Base-by-base conservation (phyloP, 1,140 invertebrate genomes). In the Microvelia longipes region DNA sequence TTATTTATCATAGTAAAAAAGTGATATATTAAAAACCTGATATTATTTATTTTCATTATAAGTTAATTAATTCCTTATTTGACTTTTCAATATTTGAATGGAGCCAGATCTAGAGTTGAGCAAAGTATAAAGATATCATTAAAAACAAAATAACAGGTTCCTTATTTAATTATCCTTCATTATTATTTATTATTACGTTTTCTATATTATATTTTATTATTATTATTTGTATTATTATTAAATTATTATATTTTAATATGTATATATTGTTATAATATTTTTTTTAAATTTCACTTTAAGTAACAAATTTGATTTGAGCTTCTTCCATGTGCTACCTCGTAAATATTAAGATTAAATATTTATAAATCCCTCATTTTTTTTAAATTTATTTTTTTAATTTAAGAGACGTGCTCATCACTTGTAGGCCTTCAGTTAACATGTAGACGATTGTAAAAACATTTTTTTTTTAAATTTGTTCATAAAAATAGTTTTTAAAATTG, bases 401-500 rank as follows among this genome's bases (percentile, higher is more conserved):
- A 25, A 63, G 69, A 70, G 68, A 65, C n/a, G 63, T 25, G 24
- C 29, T 70, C 60, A 66, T 66, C 68, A 64, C 30, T 69, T 72
- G 71, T 72, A 72, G 71, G 71, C 71, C 71, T 72, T 72, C 65
- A 29, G 67, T 35, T 70, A 68, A 69, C 50, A 72, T 29, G 62
- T 67, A 72, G 69, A 70, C 68, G 66, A 72, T 72, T 70, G 63
- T 72, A 72, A 63, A 65, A 35, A 68, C 24, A n/a, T n/a, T n/a
- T n/a, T n/a, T n/a, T n/a, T n/a, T n/a, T n/a, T n/a, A n/a, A n/a
- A n/a, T 68, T 71, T 69, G 14, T 68, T 70, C 68, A 70, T 70
- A 72, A 68, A 72, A 72, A 70, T 69, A 72, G 29, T 72, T 67
- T 72, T n/a, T n/a, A n/a, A 72, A 64, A 70, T 63, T 68, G 71